Base-by-base conservation (phyloP, 2,113 vertebrate genomes). In the Chrysemys picta region DNA sequence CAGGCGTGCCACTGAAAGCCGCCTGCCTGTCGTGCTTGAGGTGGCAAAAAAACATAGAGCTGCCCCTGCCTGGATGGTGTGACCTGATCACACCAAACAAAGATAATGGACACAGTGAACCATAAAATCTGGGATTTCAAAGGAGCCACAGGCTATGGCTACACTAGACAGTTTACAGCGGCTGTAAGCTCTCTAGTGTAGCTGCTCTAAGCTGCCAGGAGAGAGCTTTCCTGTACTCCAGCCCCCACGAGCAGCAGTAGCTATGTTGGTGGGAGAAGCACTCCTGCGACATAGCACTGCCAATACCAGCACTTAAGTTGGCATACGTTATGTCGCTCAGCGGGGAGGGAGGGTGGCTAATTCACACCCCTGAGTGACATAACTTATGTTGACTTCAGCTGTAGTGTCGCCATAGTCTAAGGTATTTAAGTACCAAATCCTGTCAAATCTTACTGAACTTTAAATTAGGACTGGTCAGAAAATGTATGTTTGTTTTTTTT, bases 91-190 rank as follows among this genome's bases (percentile, higher is more conserved):
- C n/a, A n/a, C n/a, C n/a, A n/a, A n/a, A 85, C 8, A 87, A 54
- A 87, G 49, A 45, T n/a, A 65, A 49, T 52, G 62, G 31, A 12
- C 22, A 72, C 9, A 49, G 87, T 38, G 65, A 80, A 88, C 49
- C 87, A 87, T 91, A 16, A n/a, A 91, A 56, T 24, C 86, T 81
- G 2, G 62, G 95, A 88, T 97, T 96, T 96, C 97, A 65, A 16
- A 35, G 31, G 31, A 65, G 7, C 59, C 14, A 31, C 31, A 35
- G 59, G 13, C 59, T 65, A 65, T 35, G 13, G 31, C 59, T 35
- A 35, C 31, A 65, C 4, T 7, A 65, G 59, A 65, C 13, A 65
- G 14, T 14, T 35, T 35, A 35, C 59, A 56, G 54, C 24, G 9
- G 54, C 22, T 56, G 22, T 56, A 56, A 25, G 22, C 54, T 27